phyloP scores from a whole-genome alignment of 1,140 invertebrate genomes.

The Neuroterus valhalla region DNA sequence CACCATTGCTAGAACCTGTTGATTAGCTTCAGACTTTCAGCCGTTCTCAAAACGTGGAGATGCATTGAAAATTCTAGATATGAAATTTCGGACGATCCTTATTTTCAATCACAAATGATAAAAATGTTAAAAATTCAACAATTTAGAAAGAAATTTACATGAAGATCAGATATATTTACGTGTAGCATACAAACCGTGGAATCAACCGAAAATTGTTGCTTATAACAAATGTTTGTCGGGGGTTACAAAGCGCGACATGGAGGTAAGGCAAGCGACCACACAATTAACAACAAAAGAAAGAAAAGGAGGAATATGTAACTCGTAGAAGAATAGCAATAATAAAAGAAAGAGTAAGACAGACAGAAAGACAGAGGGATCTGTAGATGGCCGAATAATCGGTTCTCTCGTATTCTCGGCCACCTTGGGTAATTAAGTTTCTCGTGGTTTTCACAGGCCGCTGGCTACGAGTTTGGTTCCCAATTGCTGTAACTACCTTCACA shows the following conservation, averaged over 20 bases:
- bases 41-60: no score
- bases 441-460: constrained; percentile 63
- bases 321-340: neutral
- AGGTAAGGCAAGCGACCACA: no score
- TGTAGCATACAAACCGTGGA: no score
- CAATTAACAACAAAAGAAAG: no score
- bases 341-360: neutral
- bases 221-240: neutral
- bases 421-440: constrained; percentile 70
- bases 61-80: no score
- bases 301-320: neutral
- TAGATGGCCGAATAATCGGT: constrained; percentile 53
- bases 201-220: neutral
- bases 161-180: no score
- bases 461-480: constrained; percentile 56
- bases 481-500: constrained; percentile 55
- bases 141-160: no score
- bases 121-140: no score
- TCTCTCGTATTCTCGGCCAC: constrained; percentile 54
- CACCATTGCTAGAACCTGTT: no score
- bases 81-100: no score
- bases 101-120: no score
- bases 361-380: constrained; percentile 39
- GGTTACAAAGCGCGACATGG: neutral
- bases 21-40: no score